Conservation (phyloP, 1,140 invertebrate genomes). For the Lepidostoma basale region DNA sequence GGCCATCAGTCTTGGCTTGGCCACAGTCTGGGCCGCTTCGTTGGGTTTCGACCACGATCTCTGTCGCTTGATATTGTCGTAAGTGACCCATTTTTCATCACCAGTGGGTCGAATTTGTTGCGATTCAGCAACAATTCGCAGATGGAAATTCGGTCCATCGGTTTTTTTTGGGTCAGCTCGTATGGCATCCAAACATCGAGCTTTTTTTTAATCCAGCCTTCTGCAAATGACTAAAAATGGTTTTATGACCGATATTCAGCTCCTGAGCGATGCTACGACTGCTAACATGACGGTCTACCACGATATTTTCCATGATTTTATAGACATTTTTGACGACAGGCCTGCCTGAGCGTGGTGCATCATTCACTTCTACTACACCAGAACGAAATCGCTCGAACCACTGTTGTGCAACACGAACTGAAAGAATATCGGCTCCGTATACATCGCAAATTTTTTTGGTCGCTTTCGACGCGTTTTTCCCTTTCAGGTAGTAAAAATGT, state of each 20-base stretch:
- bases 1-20: too few species aligned
- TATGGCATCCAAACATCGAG: neutral
- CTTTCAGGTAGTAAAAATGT: constrained; percentile 9
- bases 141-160: constrained; percentile 1
- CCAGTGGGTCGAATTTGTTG: too few species aligned
- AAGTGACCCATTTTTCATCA: constrained; percentile 7
- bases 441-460: neutral
- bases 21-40: constrained; percentile 1
- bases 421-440: too few species aligned
- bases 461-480: constrained; percentile 12
- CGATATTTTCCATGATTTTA: too few species aligned
- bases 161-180: constrained; percentile 8
- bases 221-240: neutral
- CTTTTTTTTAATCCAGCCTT: constrained; percentile 10
- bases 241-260: constrained; percentile 7
- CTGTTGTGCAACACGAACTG: too few species aligned
- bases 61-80: neutral
- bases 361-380: neutral
- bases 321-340: too few species aligned
- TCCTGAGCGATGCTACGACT: constrained; percentile 6
- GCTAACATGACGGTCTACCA: constrained; percentile 3
- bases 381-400: constrained; percentile 10
- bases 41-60: constrained; percentile 13
- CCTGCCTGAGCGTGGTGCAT: constrained; percentile 7
- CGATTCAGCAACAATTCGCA: too few species aligned